Evolutionary conservation across 2,113 vertebrate species (phyloP), one percentile per base, ranked within the genome.

Genomic region (Oenanthe oenanthe): DNA sequence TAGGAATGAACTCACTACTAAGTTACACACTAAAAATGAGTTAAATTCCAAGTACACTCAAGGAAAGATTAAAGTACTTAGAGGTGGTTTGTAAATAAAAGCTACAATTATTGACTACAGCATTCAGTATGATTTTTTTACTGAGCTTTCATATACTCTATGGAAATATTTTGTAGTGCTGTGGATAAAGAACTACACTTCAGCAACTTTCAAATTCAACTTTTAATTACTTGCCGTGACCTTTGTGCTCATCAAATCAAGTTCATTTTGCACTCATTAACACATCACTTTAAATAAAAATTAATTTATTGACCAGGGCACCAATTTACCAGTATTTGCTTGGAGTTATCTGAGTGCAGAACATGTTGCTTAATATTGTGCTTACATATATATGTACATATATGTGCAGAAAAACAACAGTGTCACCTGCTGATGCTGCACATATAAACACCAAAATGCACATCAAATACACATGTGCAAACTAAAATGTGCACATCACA

Each of bases 221-320:
- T 62, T 62, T 58, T 12, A 42, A 45, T n/a, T 67, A 22, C 10
- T 29, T 54, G 11, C 43, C 2, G 4, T 0, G 0, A 54, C 38
- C 42, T 75, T 17, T n/a, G 4, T 47, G 29, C 19, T 77, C 38
- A 74, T 24, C 18, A 32, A 81, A 7, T 2, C 26, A 63, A 56
- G 3, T 45, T 53, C 14, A 45, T 45, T 66, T 82, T 80, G 38
- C 36, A 48, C 10, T 50, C 28, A 40, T 7, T 8, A 77, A 17
- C 17, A 28, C 18, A 43, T 12, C 19, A 4, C 10, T 81, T 51
- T 3, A 51, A 72, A 53, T 28, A 45, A 48, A 70, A 79, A 73
- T 6, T 19, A 7, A 40, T 60, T 62, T 36, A 26, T 34, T 79
- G 18, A 61, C 36, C 21, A 34, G 24, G 14, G 29, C 24, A 71